phyloP scores from a whole-genome alignment of 2,888 invertebrate species.

The Flexamia atlantica region DNA sequence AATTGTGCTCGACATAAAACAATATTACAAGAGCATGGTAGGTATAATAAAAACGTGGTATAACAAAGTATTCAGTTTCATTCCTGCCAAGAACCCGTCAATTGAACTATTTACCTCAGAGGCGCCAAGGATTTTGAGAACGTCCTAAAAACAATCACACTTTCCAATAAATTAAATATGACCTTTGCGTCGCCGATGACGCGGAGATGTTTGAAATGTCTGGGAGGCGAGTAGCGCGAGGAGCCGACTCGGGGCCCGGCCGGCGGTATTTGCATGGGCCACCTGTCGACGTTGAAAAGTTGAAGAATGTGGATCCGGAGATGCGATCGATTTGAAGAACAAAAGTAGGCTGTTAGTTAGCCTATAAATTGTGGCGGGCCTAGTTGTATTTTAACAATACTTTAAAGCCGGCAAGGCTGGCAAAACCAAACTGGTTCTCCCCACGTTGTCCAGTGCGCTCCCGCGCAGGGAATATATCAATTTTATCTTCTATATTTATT shows the following conservation, averaged over 20 bases:
- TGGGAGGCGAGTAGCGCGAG: background rate
- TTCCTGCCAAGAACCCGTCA: background rate
- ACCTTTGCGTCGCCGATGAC: slow-evolving; percentile 19
- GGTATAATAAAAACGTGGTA: background rate
- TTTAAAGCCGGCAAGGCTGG: slow-evolving; percentile 12
- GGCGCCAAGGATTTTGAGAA: background rate
- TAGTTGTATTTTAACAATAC: slow-evolving; percentile 57
- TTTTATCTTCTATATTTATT: slow-evolving; percentile 57
- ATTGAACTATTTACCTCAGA: background rate
- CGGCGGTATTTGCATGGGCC: slow-evolving; percentile 39
- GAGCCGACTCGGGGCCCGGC: background rate
- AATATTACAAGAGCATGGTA: background rate
- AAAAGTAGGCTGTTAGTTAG: slow-evolving; percentile 59
- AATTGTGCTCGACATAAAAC: background rate
- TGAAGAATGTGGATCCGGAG: slow-evolving; percentile 52
- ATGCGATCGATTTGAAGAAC: slow-evolving; percentile 59
- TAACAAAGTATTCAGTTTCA: background rate
- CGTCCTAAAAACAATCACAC: slow-evolving; percentile 24
- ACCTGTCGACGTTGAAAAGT: slow-evolving; percentile 56
- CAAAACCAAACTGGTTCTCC: slow-evolving; percentile 25
- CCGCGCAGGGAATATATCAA: slow-evolving; percentile 47
- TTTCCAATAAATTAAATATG: slow-evolving; percentile 53
- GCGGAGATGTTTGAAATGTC: slow-evolving; percentile 1
- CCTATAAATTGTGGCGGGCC: slow-evolving; percentile 57
- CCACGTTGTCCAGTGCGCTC: background rate